Evolutionary conservation across 1,140 invertebrate species (phyloP).

Genomic region (Battus philenor): DNA sequence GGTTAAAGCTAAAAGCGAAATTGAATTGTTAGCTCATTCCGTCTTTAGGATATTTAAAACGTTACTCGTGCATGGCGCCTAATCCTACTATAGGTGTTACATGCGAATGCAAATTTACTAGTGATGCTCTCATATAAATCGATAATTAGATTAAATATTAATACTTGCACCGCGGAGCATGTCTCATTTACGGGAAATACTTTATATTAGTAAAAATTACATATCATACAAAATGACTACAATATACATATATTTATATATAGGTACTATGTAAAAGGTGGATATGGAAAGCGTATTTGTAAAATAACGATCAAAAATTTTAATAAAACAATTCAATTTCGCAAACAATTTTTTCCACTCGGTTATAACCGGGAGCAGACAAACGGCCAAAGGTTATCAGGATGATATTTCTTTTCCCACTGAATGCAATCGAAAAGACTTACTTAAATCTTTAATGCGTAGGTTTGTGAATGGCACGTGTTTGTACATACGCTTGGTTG

Average conservation of each 20-base stretch:
- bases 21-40: constrained; percentile 70
- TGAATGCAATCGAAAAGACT: too few relatives aligned
- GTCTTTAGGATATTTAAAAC: constrained; percentile 50
- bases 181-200: constrained; percentile 17
- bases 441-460: too few relatives aligned
- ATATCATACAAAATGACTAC: constrained; percentile 15
- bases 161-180: constrained; percentile 7
- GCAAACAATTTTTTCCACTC: too few relatives aligned
- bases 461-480: too few relatives aligned
- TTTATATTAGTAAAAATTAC: constrained; percentile 19
- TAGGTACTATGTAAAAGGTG: constrained; percentile 2
- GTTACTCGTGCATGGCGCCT: constrained; percentile 56
- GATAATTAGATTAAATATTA: too few relatives aligned
- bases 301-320: constrained; percentile 1
- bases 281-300: constrained; percentile 3
- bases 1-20: constrained; percentile 69
- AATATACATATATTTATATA: neutral
- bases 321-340: constrained; percentile 72
- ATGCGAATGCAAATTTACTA: constrained; percentile 67
- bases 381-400: too few relatives aligned
- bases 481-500: constrained; percentile 1
- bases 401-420: too few relatives aligned
- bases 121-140: constrained; percentile 41
- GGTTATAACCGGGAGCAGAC: too few relatives aligned
- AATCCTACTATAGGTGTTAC: constrained; percentile 53